Evolutionary conservation across 2,888 invertebrate genomes (phyloP).

Genomic region (Ormyrus thymus): DNA sequence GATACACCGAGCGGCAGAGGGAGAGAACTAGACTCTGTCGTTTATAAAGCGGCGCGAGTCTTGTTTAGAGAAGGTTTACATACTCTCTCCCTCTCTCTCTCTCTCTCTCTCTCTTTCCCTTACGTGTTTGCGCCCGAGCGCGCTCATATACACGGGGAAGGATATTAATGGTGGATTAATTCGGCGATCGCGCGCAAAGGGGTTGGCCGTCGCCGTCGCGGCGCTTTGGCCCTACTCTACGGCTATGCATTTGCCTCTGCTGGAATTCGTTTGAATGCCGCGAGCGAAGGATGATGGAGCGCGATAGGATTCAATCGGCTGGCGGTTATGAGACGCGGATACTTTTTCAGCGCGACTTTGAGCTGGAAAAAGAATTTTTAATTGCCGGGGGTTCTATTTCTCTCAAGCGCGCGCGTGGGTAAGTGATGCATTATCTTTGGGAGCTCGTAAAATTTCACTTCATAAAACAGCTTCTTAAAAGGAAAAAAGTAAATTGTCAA

Average conservation of each 20-base stretch:
- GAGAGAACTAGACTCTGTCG: slow-evolving; percentile 33
- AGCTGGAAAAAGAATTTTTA: background rate
- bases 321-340: slow-evolving; percentile 27
- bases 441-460: too few species aligned
- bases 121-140: slow-evolving; percentile 59
- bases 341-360: slow-evolving; percentile 26
- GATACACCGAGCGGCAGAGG: slow-evolving; percentile 22
- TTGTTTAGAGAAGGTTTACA: slow-evolving; percentile 74
- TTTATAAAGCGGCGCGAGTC: slow-evolving; percentile 63
- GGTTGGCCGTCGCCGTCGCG: slow-evolving; percentile 38
- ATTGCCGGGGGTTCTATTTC: too few species aligned
- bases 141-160: slow-evolving; percentile 56
- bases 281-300: slow-evolving; percentile 37
- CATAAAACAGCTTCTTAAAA: too few species aligned
- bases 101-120: too few species aligned
- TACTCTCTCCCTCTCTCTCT: slow-evolving; percentile 64
- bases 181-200: slow-evolving; percentile 66
- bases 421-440: too few species aligned
- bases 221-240: slow-evolving; percentile 11
- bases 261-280: slow-evolving; percentile 43
- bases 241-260: slow-evolving; percentile 28
- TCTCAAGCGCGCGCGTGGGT: too few species aligned
- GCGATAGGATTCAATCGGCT: slow-evolving; percentile 44
- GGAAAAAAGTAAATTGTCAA: slow-evolving; percentile 11
- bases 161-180: slow-evolving; percentile 74